phyloP scores from a whole-genome alignment of 2,113 vertebrate species.

The Caretta caretta region DNA sequence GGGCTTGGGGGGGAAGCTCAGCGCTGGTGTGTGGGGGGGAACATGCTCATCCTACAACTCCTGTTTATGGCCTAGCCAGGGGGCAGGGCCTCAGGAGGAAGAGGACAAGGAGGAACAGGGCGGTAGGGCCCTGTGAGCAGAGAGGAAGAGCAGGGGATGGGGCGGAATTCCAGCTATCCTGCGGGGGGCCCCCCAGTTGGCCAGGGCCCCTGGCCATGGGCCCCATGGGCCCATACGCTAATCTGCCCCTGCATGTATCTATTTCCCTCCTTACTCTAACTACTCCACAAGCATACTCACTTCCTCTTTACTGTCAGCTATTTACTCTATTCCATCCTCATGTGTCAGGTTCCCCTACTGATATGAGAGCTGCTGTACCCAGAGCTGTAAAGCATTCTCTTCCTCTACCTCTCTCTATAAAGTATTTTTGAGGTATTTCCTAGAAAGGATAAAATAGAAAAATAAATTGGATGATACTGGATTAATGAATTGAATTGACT shows the following conservation, averaged over 20 bases:
- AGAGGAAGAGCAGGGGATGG: too few species aligned
- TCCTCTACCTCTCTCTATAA: not conserved
- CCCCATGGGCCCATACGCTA: too few species aligned
- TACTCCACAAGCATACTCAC: not conserved
- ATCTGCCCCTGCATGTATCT: not conserved
- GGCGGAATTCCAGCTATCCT: too few species aligned
- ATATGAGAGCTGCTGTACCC: not conserved
- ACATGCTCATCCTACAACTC: too few species aligned
- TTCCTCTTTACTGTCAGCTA: conserved; percentile 4
- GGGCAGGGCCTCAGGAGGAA: too few species aligned
- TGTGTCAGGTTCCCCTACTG: not conserved
- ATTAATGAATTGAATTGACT: not conserved
- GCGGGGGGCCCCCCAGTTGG: too few species aligned
- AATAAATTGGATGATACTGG: not conserved
- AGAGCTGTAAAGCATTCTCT: not conserved
- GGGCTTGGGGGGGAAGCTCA: too few species aligned
- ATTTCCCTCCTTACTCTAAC: not conserved
- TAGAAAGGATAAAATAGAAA: not conserved
- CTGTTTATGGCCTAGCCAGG: too few species aligned
- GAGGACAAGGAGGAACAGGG: too few species aligned
- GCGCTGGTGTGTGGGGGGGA: too few species aligned
- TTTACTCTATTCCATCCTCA: not conserved
- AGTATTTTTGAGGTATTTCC: not conserved
- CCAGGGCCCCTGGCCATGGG: too few species aligned
- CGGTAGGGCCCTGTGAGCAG: too few species aligned